A percentile compares a stretch with the other conserved stretches of the same genome.
phyloP scores from a whole-genome alignment of 2,888 invertebrate species.

The Eremobia ochroleuca region DNA sequence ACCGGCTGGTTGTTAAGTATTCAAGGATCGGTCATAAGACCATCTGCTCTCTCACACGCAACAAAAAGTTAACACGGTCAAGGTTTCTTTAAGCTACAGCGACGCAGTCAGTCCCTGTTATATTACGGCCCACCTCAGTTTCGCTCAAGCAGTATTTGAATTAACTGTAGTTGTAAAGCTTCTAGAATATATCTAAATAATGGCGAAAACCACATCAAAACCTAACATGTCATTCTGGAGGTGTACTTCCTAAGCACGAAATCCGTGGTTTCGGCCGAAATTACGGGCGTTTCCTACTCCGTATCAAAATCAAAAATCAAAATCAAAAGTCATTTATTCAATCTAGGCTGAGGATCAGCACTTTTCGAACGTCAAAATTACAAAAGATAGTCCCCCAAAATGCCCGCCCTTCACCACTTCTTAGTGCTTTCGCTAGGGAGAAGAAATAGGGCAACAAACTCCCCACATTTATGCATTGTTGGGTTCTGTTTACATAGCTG shows the following conservation, averaged over 20 bases:
- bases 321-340: no score
- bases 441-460: no score
- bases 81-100: neutral
- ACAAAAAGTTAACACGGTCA: constrained; percentile 5
- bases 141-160: neutral
- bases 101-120: neutral
- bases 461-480: no score
- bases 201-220: neutral
- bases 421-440: no score
- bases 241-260: neutral
- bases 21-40: neutral
- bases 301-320: no score
- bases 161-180: neutral
- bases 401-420: no score
- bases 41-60: neutral
- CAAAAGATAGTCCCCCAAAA: no score
- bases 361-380: no score
- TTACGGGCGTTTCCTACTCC: neutral
- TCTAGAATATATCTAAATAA: neutral
- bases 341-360: no score
- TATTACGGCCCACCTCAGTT: neutral
- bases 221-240: neutral
- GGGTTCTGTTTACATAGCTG: no score
- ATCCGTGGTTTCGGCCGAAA: neutral
- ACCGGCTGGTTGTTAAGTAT: neutral